Evolutionary conservation across 2,113 vertebrate genomes (phyloP).

Genomic region (Podarcis raffonei): DNA sequence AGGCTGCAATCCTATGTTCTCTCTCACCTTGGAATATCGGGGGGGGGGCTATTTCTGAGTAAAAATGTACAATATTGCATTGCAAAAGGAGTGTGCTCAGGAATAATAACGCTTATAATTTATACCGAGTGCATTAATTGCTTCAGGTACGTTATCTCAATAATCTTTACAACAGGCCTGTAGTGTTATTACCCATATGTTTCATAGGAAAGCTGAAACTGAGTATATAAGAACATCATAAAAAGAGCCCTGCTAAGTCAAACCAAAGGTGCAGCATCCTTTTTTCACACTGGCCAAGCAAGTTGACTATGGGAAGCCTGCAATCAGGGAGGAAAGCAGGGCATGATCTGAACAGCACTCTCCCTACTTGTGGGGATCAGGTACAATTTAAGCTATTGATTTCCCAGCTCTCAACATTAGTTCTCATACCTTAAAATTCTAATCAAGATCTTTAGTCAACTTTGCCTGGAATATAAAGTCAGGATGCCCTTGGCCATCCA

Average conservation of each 20-base stretch:
- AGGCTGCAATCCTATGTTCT: neutral
- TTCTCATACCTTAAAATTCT: neutral
- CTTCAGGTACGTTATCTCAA: neutral
- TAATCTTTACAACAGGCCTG: neutral
- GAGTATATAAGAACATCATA: too few relatives aligned
- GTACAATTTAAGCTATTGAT: neutral
- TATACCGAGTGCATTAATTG: neutral
- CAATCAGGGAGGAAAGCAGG: too few relatives aligned
- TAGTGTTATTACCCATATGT: neutral
- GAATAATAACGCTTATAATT: neutral
- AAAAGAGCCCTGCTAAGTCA: too few relatives aligned
- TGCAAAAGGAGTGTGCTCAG: neutral
- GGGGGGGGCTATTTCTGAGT: neutral
- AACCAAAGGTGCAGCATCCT: too few relatives aligned
- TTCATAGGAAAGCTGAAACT: neutral
- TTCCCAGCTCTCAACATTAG: neutral
- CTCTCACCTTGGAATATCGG: neutral
- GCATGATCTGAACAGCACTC: too few relatives aligned
- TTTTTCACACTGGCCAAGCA: too few relatives aligned
- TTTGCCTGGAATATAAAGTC: neutral
- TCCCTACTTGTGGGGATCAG: too few relatives aligned
- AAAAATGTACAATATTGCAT: neutral
- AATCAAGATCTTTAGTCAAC: neutral
- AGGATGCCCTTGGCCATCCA: neutral
- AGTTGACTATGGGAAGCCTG: too few relatives aligned